These are phyloP conservation scores for Lepidocolaptes lacrymiger DNA, from an alignment of 2,797 vertebrate species.

Conservation along the genomic window DNA sequence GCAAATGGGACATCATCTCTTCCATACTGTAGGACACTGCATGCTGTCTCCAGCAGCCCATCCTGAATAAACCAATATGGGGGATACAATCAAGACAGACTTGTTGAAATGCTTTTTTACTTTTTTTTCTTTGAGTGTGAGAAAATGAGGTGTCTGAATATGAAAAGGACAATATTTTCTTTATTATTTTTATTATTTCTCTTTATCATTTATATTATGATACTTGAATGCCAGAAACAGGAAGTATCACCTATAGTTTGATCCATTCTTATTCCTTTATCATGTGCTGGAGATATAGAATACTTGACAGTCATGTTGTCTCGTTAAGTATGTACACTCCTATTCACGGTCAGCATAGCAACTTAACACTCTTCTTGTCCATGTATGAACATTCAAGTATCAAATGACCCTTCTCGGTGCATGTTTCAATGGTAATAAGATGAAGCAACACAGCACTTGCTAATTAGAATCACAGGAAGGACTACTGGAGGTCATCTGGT, in stretches of 20 bases:
- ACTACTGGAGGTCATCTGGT: background rate
- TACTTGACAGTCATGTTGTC: background rate
- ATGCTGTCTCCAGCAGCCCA: background rate
- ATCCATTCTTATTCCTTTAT: background rate
- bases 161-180: background rate
- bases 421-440: background rate
- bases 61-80: background rate
- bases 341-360: background rate
- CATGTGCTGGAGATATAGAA: background rate
- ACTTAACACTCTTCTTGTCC: background rate
- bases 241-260: background rate
- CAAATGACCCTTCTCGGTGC: background rate
- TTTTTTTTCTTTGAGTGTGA: background rate
- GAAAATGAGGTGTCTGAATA: background rate
- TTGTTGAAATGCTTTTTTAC: fast-evolving
- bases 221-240: background rate
- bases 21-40: background rate
- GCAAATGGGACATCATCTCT: background rate
- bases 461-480: background rate
- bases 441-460: background rate
- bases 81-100: background rate
- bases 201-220: background rate
- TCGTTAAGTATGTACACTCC: background rate
- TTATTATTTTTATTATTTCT: background rate
- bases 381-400: background rate